Evolutionary conservation across 1,140 invertebrate genomes (phyloP).

Genomic region (Amphibalanus amphitrite): DNA sequence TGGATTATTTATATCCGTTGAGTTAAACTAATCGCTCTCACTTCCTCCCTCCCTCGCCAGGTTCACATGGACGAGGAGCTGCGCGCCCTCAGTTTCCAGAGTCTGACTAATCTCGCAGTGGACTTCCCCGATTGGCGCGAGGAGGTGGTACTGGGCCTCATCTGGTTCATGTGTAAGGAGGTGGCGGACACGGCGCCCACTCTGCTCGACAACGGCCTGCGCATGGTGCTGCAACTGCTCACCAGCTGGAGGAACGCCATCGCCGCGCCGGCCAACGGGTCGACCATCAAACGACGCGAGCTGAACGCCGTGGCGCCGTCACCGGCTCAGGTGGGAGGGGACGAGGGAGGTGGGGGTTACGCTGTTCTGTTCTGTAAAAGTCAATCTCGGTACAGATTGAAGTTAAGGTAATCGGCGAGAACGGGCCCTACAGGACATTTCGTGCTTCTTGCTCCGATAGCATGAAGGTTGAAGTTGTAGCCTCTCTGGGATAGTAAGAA

Average conservation of each 20-base stretch:
- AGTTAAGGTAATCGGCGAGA: no score
- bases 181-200: slow-evolving; percentile 68
- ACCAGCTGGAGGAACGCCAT: slow-evolving; percentile 80
- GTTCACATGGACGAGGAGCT: slow-evolving; percentile 74
- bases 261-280: slow-evolving; percentile 20
- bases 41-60: neutral
- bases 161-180: slow-evolving; percentile 84
- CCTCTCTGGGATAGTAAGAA: no score
- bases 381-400: no score
- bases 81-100: slow-evolving; percentile 81
- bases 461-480: no score
- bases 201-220: slow-evolving; percentile 80
- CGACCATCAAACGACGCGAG: neutral
- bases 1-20: slow-evolving; percentile 3
- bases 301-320: neutral
- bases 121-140: slow-evolving; percentile 96
- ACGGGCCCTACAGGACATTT: no score
- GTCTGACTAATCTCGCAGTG: slow-evolving; percentile 82
- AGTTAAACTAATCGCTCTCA: slow-evolving; percentile 10
- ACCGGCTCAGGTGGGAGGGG: no score
- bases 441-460: no score
- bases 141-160: slow-evolving; percentile 75
- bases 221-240: slow-evolving; percentile 80
- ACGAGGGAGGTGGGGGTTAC: no score
- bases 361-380: no score